A percentile compares a stretch with the other conserved stretches of the same genome.
phyloP scores from a whole-genome alignment of 2,797 vertebrate species.

The Liparis tanakae region DNA sequence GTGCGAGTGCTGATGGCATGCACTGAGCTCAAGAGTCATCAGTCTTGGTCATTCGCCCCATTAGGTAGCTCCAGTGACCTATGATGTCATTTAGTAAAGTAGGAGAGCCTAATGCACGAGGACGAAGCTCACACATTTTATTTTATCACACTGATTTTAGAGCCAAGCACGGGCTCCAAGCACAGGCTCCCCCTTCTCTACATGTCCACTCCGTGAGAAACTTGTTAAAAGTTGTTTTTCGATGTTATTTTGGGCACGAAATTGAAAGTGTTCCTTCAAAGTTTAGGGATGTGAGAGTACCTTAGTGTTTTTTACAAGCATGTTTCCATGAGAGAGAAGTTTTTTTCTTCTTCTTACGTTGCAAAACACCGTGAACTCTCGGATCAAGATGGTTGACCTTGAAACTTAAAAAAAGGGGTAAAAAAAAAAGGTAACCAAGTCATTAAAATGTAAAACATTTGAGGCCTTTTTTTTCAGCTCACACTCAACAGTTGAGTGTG shows the following conservation, averaged over 20 bases:
- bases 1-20: constrained; percentile 50
- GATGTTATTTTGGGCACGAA: constrained; percentile 58
- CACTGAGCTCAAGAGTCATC: constrained; percentile 60
- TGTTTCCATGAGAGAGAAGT: constrained; percentile 59
- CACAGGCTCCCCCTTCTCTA: constrained; percentile 6
- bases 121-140: constrained; percentile 15
- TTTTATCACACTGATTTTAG: constrained; percentile 8
- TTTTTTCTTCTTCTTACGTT: constrained; percentile 51
- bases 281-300: constrained; percentile 77
- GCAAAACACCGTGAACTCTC: constrained; percentile 30
- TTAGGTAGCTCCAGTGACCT: constrained; percentile 66
- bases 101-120: constrained; percentile 50
- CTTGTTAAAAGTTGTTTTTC: constrained; percentile 43
- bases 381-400: constrained; percentile 1
- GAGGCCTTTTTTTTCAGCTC: background rate
- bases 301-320: constrained; percentile 56
- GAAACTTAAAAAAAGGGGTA: background rate
- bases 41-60: constrained; percentile 69
- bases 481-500: background rate
- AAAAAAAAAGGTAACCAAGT: background rate
- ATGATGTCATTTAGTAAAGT: constrained; percentile 70
- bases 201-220: constrained; percentile 54
- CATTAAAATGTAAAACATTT: constrained; percentile 1
- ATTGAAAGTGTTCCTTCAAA: constrained; percentile 67
- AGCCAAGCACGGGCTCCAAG: background rate